Evolutionary conservation across 2,113 vertebrate species (phyloP), one percentile per base, ranked within the genome.

Genomic region (Phoxinus phoxinus): DNA sequence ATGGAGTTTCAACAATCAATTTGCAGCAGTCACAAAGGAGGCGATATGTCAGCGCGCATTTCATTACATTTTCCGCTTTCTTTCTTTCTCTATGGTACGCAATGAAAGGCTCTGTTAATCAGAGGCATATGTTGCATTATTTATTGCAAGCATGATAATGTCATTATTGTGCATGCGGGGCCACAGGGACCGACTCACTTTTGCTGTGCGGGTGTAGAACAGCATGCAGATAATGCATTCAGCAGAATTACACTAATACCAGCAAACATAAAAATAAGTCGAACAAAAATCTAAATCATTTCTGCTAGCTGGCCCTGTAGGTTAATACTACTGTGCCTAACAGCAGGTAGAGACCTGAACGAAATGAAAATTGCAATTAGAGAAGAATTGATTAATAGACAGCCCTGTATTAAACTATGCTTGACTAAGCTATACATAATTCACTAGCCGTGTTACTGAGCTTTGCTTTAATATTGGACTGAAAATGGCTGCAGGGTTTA

Each of bases 51-150:
- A 88, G 67, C 7, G 32, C 13, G 51, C 83, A 58, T 85, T 87
- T 87, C 85, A 89, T 89, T 86, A 78, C 19, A 83, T 86, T 63
- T 85, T 81, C 32, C 27, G 63, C 63, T 84, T 59, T 76, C 83
- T 48, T 35, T 79, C 81, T 85, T 84, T 84, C 73, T 86, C 81
- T 59, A 74, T 83, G 86, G 46, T 84, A 67, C 21, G 53, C 87
- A 85, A 79, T 86, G 85, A 90, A 89, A 87, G 61, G 85, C 67
- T 88, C 86, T 86, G 85, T 86, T 89, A 88, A 89, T 87, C 86
- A 81, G 51, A 86, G 65, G 79, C 79, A 89, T 86, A 73, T 85
- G 85, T 61, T 84, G 58, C 85, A 84, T 88, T 88, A 90, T 91
- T 91, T 88, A 86, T 88, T 87, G 81, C 86, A 75, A 84, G 85